phyloP scores from a whole-genome alignment of 2,113 vertebrate species.

The Aplodontia rufa region DNA sequence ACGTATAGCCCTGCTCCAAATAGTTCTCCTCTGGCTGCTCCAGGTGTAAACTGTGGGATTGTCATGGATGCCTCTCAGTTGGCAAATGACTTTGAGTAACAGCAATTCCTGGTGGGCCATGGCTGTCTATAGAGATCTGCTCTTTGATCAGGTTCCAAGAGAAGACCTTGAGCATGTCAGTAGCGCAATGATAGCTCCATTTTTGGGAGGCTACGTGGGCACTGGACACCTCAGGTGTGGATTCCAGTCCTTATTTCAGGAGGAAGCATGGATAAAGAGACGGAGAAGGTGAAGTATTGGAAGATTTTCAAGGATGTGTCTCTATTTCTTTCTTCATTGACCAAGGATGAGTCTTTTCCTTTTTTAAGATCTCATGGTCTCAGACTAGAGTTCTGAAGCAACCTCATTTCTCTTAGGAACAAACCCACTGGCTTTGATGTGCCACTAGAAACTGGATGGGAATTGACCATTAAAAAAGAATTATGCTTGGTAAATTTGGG shows the following conservation, averaged over 20 bases:
- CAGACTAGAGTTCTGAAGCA: neutral
- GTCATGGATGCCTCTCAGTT: neutral
- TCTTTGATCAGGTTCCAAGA: neutral
- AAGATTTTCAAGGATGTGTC: neutral
- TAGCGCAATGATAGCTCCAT: neutral
- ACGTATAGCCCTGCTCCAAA: neutral
- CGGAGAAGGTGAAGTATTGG: neutral
- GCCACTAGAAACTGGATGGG: neutral
- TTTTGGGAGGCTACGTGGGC: neutral
- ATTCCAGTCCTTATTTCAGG: neutral
- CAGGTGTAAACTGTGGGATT: neutral
- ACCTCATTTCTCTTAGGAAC: neutral
- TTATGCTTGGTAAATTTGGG: neutral
- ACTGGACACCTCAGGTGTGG: neutral
- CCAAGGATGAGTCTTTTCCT: neutral
- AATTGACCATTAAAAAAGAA: neutral
- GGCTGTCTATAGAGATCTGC: neutral
- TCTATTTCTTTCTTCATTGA: neutral
- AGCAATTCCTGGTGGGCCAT: neutral
- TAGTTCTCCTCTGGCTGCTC: neutral
- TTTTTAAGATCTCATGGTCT: neutral
- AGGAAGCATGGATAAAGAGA: neutral
- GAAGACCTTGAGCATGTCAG: neutral
- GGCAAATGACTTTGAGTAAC: neutral
- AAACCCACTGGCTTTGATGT: neutral